These are phyloP conservation scores for Urechis unicinctus DNA, from an alignment of 2,888 invertebrate species.

Conservation along the genomic window DNA sequence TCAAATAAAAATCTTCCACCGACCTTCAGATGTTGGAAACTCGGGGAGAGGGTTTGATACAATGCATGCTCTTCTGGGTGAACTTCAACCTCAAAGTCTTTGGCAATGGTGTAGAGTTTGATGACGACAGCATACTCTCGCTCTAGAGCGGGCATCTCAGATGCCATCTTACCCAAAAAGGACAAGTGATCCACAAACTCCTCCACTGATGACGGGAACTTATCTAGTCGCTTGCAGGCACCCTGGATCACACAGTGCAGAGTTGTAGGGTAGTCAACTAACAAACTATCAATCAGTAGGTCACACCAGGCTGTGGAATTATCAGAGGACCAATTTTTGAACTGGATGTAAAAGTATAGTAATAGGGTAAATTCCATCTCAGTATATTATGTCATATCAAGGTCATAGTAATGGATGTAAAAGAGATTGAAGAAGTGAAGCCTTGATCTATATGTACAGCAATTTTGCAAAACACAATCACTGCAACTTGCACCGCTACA, in stretches of 20 bases:
- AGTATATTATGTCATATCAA: too few species aligned
- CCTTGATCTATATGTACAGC: too few species aligned
- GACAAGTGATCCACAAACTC: conserved; percentile 50
- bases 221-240: conserved; percentile 45
- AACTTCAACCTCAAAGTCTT: conserved; percentile 40
- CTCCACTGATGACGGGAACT: conserved; percentile 42
- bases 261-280: too few species aligned
- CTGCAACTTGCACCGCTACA: too few species aligned
- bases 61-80: conserved; percentile 46
- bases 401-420: too few species aligned
- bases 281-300: too few species aligned
- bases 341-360: too few species aligned
- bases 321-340: too few species aligned
- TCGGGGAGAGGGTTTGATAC: conserved; percentile 47
- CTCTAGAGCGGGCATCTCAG: conserved; percentile 46
- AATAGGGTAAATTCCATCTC: too few species aligned
- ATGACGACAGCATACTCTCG: conserved; percentile 45
- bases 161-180: conserved; percentile 44
- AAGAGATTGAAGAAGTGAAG: too few species aligned
- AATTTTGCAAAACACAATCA: too few species aligned
- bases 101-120: conserved; percentile 47
- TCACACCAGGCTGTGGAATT: too few species aligned
- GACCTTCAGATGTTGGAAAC: conserved; percentile 49
- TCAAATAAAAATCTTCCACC: background rate
- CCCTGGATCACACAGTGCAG: conserved; percentile 29